Percentiles rank a stretch among this genome's conserved stretches.
These are phyloP conservation scores for Cotesia typhae DNA, from an alignment of 1,140 invertebrate species.

Conservation along the genomic window DNA sequence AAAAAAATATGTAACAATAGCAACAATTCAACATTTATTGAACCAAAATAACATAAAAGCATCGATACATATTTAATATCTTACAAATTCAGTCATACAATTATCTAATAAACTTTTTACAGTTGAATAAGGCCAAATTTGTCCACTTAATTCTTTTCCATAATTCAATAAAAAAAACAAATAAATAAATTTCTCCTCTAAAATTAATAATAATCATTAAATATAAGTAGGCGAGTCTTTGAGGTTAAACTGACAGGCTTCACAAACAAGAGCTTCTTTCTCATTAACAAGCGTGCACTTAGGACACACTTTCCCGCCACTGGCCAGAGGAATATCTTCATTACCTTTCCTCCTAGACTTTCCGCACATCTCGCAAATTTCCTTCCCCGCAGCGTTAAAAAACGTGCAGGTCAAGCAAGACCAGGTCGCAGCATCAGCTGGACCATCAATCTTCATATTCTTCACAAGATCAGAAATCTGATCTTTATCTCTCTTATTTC, in stretches of 20 bases:
- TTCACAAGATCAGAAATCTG: neutral
- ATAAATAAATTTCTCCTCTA: neutral
- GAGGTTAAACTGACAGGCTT: slow-evolving; percentile 74
- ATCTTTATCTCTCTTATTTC: slow-evolving; percentile 4
- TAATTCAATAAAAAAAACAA: neutral
- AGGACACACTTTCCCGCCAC: slow-evolving; percentile 79
- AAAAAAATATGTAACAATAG: slow-evolving; percentile 32
- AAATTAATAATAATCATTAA: slow-evolving; percentile 41
- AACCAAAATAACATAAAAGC: no score
- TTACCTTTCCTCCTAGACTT: slow-evolving; percentile 71
- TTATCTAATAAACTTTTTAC: no score
- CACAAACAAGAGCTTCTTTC: slow-evolving; percentile 72
- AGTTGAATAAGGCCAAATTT: no score
- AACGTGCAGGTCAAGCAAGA: slow-evolving; percentile 78
- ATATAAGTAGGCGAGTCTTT: slow-evolving; percentile 83
- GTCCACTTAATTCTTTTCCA: no score
- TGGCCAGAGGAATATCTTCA: slow-evolving; percentile 73
- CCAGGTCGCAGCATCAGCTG: slow-evolving; percentile 63
- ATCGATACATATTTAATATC: no score
- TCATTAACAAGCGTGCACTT: slow-evolving; percentile 84
- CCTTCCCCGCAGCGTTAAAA: slow-evolving; percentile 67
- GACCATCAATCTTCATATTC: slow-evolving; percentile 20
- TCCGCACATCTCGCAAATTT: slow-evolving; percentile 82
- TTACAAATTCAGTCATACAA: no score
- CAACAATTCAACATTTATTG: neutral